Conservation (phyloP, 2,888 invertebrate genomes). For the Athalia rosae region DNA sequence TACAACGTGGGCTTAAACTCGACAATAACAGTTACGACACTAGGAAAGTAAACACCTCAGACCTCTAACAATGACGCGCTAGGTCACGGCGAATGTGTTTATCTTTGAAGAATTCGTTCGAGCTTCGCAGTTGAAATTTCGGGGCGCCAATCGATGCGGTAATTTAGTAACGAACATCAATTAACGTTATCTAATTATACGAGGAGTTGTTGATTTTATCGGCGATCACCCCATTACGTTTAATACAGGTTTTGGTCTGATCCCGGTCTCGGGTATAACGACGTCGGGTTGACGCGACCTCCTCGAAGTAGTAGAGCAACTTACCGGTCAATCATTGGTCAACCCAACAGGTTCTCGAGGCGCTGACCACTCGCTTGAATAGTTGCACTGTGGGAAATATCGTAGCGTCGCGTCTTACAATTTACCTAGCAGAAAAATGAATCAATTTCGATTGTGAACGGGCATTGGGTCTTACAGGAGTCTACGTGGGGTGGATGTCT, state of each 20-base stretch:
- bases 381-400: constrained; percentile 39
- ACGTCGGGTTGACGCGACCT: constrained; percentile 6
- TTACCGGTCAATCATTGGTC: constrained; percentile 34
- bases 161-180: too few relatives aligned
- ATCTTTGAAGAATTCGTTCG: too few relatives aligned
- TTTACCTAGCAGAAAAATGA: constrained; percentile 21
- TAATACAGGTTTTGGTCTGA: constrained; percentile 20
- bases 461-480: not conserved
- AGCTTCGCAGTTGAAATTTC: too few relatives aligned
- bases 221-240: not conserved
- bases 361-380: constrained; percentile 29
- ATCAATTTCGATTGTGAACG: constrained; percentile 16
- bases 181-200: not conserved
- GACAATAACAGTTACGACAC: too few relatives aligned
- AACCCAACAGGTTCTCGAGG: constrained; percentile 43
- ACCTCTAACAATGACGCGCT: not conserved
- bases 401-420: not conserved
- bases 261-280: not conserved
- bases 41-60: too few relatives aligned
- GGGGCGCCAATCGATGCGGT: too few relatives aligned
- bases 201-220: not conserved
- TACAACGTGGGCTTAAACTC: too few relatives aligned
- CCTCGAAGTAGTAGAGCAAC: constrained; percentile 9
- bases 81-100: too few relatives aligned
- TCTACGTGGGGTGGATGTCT: constrained; percentile 8